Evolutionary conservation across 2,797 vertebrate genomes (phyloP).

Genomic region (Myotis pilosus): DNA sequence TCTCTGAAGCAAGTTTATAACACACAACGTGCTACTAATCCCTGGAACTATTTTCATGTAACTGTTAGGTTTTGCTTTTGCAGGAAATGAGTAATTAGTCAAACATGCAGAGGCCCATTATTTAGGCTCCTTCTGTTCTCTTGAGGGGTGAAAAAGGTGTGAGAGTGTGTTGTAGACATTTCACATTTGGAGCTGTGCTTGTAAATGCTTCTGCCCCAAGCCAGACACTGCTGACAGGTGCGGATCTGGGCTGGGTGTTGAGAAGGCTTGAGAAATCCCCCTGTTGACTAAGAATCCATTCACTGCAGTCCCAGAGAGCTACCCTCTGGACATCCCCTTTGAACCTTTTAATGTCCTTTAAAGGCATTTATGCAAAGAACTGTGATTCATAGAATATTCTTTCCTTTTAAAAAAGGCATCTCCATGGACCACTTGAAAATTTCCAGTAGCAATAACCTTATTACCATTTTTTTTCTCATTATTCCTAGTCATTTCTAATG

Average conservation of each 20-base stretch:
- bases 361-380: conserved; percentile 30
- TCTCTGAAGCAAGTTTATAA: conserved; percentile 11
- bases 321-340: conserved; percentile 69
- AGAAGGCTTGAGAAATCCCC: conserved; percentile 65
- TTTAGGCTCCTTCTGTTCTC: background rate
- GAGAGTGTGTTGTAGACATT: background rate
- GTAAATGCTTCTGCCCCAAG: conserved; percentile 13
- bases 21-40: background rate
- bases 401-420: conserved; percentile 58
- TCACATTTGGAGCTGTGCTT: background rate
- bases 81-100: conserved; percentile 47
- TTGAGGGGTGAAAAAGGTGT: background rate
- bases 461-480: background rate
- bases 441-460: conserved; percentile 27
- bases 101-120: background rate
- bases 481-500: conserved; percentile 4
- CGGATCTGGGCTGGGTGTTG: background rate
- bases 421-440: conserved; percentile 54
- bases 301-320: background rate
- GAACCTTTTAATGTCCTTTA: conserved; percentile 15
- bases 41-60: background rate
- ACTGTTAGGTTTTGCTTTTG: background rate
- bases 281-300: conserved; percentile 58
- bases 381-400: conserved; percentile 36
- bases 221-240: conserved; percentile 34